Base-by-base conservation (phyloP, 2,888 invertebrate genomes). In the Tetragnatha montana region DNA sequence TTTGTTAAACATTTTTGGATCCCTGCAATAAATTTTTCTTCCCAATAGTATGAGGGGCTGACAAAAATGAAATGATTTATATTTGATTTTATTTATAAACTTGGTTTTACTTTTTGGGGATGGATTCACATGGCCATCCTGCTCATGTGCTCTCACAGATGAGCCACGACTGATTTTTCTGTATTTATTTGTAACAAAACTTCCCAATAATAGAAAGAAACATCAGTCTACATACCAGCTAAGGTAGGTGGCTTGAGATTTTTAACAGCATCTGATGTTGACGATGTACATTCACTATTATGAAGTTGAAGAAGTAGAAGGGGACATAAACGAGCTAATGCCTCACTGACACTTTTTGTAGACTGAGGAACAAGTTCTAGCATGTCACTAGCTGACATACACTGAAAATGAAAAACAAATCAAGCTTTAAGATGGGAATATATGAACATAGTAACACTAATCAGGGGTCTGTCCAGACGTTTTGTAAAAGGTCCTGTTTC, bases 291-390 rank as follows among this genome's bases (percentile, higher is more conserved):
- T 73, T 85, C 89, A 70, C 89, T 88, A 35, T 91, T 91, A 47
- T 92, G 92, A 19, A 92, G 84, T 78, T 92, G 92, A 80, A 92
- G 91, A n/a, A 92, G 76, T 14, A 92, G 91, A 68, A 92, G 22
- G n/a, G 92, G 92, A 88, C 92, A 92, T 8, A 92, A 74, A 19
- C 91, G 81, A 35, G 90, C 91, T 7, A 92, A 82, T 12, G 91
- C 89, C 73, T 88, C 88, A 50, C 85, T 88, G 4, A 90, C 78
- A 80, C 83, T 88, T 75, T 91, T 83, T 97, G 98, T 90, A 98
- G 94, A 0, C 97, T 97, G 93, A 98, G 98, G 0, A 96, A 94
- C 97, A 97, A 98, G 93, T 97, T 91, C 81, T 19, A 91, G 51
- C 80, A 91, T 87, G 10, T 91, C 91, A 49, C 50, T 83, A 0